Percentiles rank a stretch among this genome's conserved stretches.
Conservation (phyloP, 1,140 invertebrate genomes). For the Kradibia gibbosae region DNA sequence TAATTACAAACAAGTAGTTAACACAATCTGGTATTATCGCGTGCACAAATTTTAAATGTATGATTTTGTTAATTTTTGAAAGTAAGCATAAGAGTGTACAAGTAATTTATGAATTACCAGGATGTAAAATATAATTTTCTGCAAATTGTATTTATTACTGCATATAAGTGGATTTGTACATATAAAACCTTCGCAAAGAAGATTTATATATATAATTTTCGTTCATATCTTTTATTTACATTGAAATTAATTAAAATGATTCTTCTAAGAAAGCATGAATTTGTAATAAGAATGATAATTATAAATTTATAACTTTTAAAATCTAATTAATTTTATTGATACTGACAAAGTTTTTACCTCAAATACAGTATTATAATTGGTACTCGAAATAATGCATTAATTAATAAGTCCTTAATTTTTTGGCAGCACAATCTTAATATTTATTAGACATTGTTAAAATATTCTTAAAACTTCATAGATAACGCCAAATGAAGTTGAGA, state of each 20-base stretch:
- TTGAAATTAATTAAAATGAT: not conserved
- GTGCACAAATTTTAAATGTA: not conserved
- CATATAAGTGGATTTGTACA: not conserved
- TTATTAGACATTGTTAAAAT: not conserved
- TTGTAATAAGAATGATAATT: not conserved
- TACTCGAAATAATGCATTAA: too few species aligned
- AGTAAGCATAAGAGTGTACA: not conserved
- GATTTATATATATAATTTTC: slow-evolving; percentile 2
- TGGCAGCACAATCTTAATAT: not conserved
- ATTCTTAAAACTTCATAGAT: not conserved
- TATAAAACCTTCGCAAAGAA: not conserved
- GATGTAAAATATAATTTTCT: slow-evolving; percentile 15
- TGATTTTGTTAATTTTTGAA: not conserved
- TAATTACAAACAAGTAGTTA: not conserved
- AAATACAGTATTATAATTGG: not conserved
- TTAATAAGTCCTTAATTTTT: not conserved
- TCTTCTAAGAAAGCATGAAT: not conserved
- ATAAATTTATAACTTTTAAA: not conserved
- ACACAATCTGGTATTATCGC: not conserved
- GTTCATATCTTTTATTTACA: not conserved
- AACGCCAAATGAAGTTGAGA: not conserved
- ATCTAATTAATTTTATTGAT: not conserved
- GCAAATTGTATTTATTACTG: slow-evolving; percentile 23
- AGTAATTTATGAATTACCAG: slow-evolving; percentile 15
- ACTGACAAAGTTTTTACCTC: not conserved